Base-by-base conservation (phyloP, 2,113 vertebrate genomes). In the Crypturellus undulatus region DNA sequence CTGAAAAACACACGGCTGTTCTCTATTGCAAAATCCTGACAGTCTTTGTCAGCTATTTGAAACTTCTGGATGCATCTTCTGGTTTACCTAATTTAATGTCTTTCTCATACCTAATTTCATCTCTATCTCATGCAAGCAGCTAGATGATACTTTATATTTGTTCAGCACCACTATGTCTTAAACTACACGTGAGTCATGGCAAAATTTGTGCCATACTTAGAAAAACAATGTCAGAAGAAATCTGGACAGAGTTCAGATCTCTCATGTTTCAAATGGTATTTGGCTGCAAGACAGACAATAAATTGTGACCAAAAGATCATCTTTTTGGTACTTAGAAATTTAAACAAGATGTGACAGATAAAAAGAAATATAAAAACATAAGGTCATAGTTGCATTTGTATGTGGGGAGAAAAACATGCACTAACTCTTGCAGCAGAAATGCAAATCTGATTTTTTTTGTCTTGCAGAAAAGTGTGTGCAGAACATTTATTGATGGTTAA, bases 21-120 rank as follows among this genome's bases (percentile, higher is more conserved):
- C 42, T 88, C 30, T 75, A 8, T 49, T 92, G 72, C 85, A 90
- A 90, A 94, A 93, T 51, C 84, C 67, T 84, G 60, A 96, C 60
- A 38, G 32, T 71, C 85, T 83, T 79, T 80, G 60, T 92, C 90
- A 90, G 51, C 88, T 85, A 19, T 83, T 93, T 5, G 28, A 93
- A 84, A 86, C 20, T 84, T 85, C 69, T 92, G 30, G 12, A 17
- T 84, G 7, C 51, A 26, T 84, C 64, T 93, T 94, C 79, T 90
- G 69, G 28, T 43, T 15, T 49, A 43, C n/a, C 24, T 12, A 64
- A 32, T 69, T 81, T 52, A 19, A 38, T 83, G 4, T 49, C 21
- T 49, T 22, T 49, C 49, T 49, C 45, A 16, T 49, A 43, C n/a
- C 21, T 12, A 64, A 32, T 69, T 81, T 52, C 22, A 38, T 83